Base-by-base conservation (phyloP, 1,140 invertebrate genomes). In the Drosophila simulans region DNA sequence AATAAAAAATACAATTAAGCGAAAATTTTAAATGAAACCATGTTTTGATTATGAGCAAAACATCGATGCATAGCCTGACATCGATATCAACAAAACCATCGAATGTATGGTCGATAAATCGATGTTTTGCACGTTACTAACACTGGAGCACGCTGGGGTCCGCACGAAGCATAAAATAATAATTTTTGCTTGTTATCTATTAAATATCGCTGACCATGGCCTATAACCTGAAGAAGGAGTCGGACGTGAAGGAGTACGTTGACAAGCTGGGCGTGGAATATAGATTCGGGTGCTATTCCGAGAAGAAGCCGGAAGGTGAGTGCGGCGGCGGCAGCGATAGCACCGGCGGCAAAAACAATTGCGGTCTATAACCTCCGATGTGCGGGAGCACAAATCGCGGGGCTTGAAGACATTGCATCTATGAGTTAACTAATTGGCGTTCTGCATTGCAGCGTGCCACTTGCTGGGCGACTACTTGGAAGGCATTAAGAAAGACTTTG, bases 181-280 rank as follows among this genome's bases (percentile, higher is more conserved):
- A 59, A 34, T 63, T n/a, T 63, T 63, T 39, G 13, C 17, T 43
- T 42, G 20, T 60, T 63, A 60, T 63, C 59, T 63, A 64, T 64
- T 25, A 64, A 60, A 64, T 25, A 57, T 39, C 55, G 20, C 15
- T 11, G 27, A 46, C 31, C 31, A 95, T 95, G 94, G 92, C 94
- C 49, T 94, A 93, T 75, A 94, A 98, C 93, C 94, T 98, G 35
- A 97, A 97, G 93, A 94, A 95, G 56, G 95, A 97, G 93, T 94
- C 96, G 48, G 97, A 98, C 59, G 96, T 97, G 0, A 96, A 98
- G 91, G 94, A 97, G 74, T 99, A 96, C 91, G 90, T 98, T 27
- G 95, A 98, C 69, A 98, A 98, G 91, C 93, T 98, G 58, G 96
- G 96, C n/a, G 96, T 96, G 12, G 98, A 99, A 92, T 98, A 98